A percentile compares a stretch with the other conserved stretches of the same genome.
Evolutionary conservation across 2,797 vertebrate genomes (phyloP).

Genomic region (Gobionotothen gibberifrons): DNA sequence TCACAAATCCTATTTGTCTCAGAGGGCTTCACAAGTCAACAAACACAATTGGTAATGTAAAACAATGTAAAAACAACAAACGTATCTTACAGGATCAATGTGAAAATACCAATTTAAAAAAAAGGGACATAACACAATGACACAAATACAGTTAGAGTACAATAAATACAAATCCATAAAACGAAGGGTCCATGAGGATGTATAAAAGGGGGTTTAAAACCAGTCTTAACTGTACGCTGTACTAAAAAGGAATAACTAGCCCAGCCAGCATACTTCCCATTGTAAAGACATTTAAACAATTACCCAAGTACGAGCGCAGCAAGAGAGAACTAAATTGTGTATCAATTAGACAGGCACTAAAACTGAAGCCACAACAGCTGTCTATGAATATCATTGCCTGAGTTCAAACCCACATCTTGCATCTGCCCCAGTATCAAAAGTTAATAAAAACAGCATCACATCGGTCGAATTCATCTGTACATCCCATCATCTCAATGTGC

Average conservation of each 20-base stretch:
- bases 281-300: neutral
- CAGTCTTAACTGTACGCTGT: too few species aligned
- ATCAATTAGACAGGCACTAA: neutral
- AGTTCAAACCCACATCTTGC: neutral
- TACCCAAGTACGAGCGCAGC: neutral
- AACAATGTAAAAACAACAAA: too few species aligned
- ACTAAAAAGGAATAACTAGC: neutral
- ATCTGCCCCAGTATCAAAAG: neutral
- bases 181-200: too few species aligned
- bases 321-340: neutral
- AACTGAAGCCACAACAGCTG: conserved; percentile 3
- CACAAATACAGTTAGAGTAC: too few species aligned
- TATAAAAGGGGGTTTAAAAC: too few species aligned
- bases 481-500: conserved; percentile 11
- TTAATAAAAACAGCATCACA: neutral
- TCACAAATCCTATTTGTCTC: too few species aligned
- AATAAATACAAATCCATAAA: too few species aligned
- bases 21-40: too few species aligned
- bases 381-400: conserved; percentile 4
- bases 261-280: conserved; percentile 5
- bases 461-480: conserved; percentile 2
- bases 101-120: too few species aligned
- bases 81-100: too few species aligned
- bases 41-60: too few species aligned
- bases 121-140: too few species aligned